Evolutionary conservation across 2,797 vertebrate genomes (phyloP), one percentile per base, ranked within the genome.

Genomic region (Hoplostethus mediterraneus): DNA sequence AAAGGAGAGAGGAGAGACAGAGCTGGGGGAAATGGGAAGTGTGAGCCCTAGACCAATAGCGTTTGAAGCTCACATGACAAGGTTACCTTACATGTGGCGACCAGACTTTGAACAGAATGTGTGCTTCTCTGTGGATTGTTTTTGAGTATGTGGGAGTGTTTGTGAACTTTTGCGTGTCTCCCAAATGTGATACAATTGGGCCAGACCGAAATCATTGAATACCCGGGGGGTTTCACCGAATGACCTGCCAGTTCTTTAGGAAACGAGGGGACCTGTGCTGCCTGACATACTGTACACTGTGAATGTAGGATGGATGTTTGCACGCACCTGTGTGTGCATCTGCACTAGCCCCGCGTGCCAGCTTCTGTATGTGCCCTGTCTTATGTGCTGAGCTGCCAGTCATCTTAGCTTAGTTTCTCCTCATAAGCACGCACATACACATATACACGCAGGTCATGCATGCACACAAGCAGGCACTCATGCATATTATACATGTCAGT

Each of bases 291-390:
- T 36, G 48, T 9, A 71, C 59, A 74, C 79, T 78, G 65, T 76
- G 70, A 79, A 84, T 89, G 55, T 51, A 75, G 77, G 77, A 79
- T 84, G 85, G 87, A 65, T 84, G 81, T 80, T 85, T 90, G 87
- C 74, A 82, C 67, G 81, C 79, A 79, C 75, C 57, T 53, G 40
- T 52, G 75, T 83, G 84, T 77, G 81, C 84, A 68, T 81, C 81
- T 84, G 78, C 75, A 69, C 73, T 52, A 4, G 57, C 62, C 60
- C 70, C 67, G 73, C 75, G 55, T 81, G 73, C 81, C 74, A 16
- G 76, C 84, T 77, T 80, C 72, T 82, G 79, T 79, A 49, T 86
- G 84, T 75, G 75, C 68, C 67, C 69, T 64, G 78, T 71, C 55
- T 21, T 78, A 49, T 88, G 83, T 90, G 89, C 83, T 77, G 67